phyloP scores from a whole-genome alignment of 2,797 vertebrate genomes.

The Phataginus tricuspis region DNA sequence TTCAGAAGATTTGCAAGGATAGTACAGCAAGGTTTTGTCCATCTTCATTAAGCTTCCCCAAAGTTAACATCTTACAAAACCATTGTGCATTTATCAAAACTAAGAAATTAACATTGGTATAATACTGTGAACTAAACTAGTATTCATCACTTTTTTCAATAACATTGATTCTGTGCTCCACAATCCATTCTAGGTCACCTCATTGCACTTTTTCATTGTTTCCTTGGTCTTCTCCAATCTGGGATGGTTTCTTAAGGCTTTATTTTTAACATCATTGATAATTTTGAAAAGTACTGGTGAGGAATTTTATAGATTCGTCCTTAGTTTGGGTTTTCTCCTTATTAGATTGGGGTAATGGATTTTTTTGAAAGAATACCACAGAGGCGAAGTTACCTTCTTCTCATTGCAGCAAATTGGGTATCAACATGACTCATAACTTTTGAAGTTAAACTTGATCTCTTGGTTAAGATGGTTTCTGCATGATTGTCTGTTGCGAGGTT shows the following conservation, averaged over 20 bases:
- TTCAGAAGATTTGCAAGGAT: not conserved
- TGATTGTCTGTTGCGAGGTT: not conserved
- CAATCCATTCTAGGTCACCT: not conserved
- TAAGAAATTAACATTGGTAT: not conserved
- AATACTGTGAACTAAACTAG: not conserved
- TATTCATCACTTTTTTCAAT: not conserved
- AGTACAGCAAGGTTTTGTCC: not conserved
- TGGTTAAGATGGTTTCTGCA: not conserved
- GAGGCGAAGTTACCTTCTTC: not conserved
- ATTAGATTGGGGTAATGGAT: not conserved
- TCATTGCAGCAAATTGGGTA: not conserved
- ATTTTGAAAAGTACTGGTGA: not conserved
- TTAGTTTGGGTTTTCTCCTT: not conserved
- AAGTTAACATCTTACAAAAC: not conserved
- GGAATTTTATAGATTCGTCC: not conserved
- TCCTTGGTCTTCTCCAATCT: not conserved
- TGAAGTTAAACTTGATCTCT: not conserved
- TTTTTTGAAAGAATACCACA: not conserved
- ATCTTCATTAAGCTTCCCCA: not conserved
- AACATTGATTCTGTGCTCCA: not conserved
- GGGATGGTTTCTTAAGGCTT: not conserved
- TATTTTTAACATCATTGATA: not conserved
- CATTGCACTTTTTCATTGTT: not conserved
- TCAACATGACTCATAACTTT: not conserved
- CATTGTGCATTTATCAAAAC: not conserved